phyloP scores from a whole-genome alignment of 64 coral and sea anemone genomes.

The Dendronephthya gigantea region DNA sequence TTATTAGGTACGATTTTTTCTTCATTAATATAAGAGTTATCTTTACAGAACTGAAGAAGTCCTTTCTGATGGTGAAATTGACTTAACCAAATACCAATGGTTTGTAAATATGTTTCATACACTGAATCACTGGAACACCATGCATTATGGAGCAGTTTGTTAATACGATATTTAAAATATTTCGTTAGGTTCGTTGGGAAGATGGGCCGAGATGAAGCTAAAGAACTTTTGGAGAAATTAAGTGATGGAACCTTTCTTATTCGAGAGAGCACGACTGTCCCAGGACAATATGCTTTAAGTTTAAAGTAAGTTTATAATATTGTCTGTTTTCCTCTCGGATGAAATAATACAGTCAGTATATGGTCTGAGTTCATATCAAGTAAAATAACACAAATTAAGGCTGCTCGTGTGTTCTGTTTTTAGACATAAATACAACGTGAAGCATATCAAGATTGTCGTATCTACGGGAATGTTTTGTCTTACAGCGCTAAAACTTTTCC shows the following conservation, averaged over 20 bases:
- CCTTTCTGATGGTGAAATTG: neutral
- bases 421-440: slow-evolving; percentile 33
- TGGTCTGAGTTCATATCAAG: too few relatives aligned
- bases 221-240: neutral
- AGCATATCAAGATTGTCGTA: slow-evolving; percentile 93
- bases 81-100: neutral
- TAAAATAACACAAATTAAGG: too few relatives aligned
- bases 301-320: slow-evolving; percentile 42
- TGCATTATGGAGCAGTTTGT: too few relatives aligned
- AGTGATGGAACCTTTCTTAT: slow-evolving; percentile 61
- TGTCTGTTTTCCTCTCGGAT: neutral
- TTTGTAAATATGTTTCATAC: neutral
- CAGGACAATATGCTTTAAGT: slow-evolving; percentile 55
- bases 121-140: too few relatives aligned
- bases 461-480: slow-evolving; percentile 69
- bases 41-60: neutral
- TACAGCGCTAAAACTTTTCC: slow-evolving; percentile 62
- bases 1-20: too few relatives aligned
- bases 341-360: neutral
- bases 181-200: slow-evolving; percentile 49
- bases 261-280: slow-evolving; percentile 45
- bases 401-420: neutral
- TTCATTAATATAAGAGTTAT: neutral
- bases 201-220: slow-evolving; percentile 37
- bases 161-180: too few relatives aligned